Evolutionary conservation across 2,113 vertebrate species (phyloP).

Genomic region (Arothron firmamentum): DNA sequence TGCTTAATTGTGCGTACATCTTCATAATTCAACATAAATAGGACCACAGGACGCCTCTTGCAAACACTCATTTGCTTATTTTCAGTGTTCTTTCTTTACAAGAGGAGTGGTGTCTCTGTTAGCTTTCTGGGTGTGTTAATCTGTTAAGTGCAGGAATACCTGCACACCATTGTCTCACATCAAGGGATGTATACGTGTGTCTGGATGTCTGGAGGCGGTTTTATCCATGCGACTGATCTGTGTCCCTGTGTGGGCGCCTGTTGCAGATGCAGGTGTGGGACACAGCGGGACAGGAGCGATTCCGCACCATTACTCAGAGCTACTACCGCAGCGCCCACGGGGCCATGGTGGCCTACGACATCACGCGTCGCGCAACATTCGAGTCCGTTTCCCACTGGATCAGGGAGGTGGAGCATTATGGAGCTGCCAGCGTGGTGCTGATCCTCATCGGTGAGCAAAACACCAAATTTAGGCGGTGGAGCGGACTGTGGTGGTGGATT

Average conservation of each 20-base stretch:
- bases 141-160: neutral
- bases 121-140: constrained; percentile 51
- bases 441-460: constrained; percentile 87
- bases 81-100: neutral
- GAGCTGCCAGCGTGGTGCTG: constrained; percentile 84
- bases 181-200: neutral
- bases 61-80: neutral
- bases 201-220: neutral
- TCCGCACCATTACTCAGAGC: constrained; percentile 95
- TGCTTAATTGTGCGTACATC: neutral
- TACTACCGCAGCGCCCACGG: constrained; percentile 97
- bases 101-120: constrained; percentile 38
- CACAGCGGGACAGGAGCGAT: constrained; percentile 94
- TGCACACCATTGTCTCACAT: neutral
- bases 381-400: constrained; percentile 91
- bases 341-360: constrained; percentile 93
- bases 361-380: constrained; percentile 86
- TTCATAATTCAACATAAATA: neutral
- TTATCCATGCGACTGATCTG: neutral
- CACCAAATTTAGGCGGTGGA: neutral
- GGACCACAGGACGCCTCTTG: neutral
- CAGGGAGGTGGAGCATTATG: constrained; percentile 87
- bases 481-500: too few relatives aligned
- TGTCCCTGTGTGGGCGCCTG: constrained; percentile 4
- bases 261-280: constrained; percentile 96